These are phyloP conservation scores for Drosophila imparisetae DNA, from an alignment of 2,888 invertebrate genomes.

Conservation along the genomic window DNA sequence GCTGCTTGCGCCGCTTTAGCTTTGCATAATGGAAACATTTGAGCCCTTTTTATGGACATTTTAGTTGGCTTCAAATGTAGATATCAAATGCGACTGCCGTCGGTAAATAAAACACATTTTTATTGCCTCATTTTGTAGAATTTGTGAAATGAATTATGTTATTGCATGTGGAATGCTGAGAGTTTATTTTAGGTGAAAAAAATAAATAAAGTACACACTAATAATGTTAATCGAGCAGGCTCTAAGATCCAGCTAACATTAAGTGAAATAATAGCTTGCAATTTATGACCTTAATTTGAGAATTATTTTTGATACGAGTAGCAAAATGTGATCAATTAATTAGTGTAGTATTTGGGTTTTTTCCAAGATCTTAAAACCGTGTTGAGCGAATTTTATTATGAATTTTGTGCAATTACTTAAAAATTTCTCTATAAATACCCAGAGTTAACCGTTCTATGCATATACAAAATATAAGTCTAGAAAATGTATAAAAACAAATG, in stretches of 20 bases:
- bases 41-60: constrained; percentile 64
- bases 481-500: constrained; percentile 20
- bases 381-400: not conserved
- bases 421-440: not conserved
- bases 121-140: constrained; percentile 34
- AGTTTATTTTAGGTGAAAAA: constrained; percentile 24
- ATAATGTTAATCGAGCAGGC: constrained; percentile 25
- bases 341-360: not conserved
- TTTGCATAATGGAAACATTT: constrained; percentile 61
- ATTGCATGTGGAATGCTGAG: constrained; percentile 25
- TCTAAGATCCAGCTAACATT: not conserved
- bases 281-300: constrained; percentile 3
- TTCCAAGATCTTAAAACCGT: not conserved
- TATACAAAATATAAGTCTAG: constrained; percentile 11
- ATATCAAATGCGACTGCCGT: constrained; percentile 21
- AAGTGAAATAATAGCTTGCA: not conserved
- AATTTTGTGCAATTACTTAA: constrained; percentile 3
- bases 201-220: constrained; percentile 9
- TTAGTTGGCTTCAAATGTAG: constrained; percentile 39
- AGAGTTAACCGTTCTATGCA: constrained; percentile 1
- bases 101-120: constrained; percentile 36
- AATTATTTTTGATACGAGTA: not conserved
- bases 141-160: constrained; percentile 56
- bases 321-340: not conserved
- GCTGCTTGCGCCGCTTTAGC: constrained; percentile 39